Evolutionary conservation across 2,888 invertebrate genomes (phyloP), one percentile per base, ranked within the genome.

Genomic region (Serripes groenlandicus): DNA sequence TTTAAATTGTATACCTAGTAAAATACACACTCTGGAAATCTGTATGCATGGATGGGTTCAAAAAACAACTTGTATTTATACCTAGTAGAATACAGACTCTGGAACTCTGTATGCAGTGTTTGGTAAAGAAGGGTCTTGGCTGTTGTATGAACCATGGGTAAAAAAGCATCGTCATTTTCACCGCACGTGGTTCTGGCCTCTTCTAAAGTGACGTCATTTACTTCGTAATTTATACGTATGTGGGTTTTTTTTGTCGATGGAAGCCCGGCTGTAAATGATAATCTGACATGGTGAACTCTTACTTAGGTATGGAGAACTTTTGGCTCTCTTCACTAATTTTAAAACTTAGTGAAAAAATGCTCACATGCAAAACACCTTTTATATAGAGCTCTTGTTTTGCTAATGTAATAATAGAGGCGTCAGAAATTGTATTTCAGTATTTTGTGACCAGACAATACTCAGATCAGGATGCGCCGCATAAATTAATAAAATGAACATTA

Each of bases 121-220:
- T 62, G 15, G 34, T 62, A 62, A 3, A 62, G 34, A 21, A 62
- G 21, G 7, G 32, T 32, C 32, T 62, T 62, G 32, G 62, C 62
- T 18, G 62, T 62, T 7, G 62, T 62, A 21, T 62, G 30, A 7
- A 62, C 11, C 62, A 62, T 62, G 11, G 62, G 62, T 28, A 62
- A 21, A 30, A 32, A 62, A 5, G 3, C 18, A 5, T 62, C 32
- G 62, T 62, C 62, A 9, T 28, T 28, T 32, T 30, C 34, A 21
- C 32, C 21, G 21, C 62, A 62, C 2, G n/a, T 30, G 9, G 30
- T 21, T 9, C 62, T 30, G n/a, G 62, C 62, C n/a, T 32, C 7
- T 42, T 42, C 9, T 42, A 42, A 15, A 7, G 42, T 42, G 42
- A 42, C 42, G 15, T 42, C 42, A 15, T 42, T 15, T 42, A 11